Percentiles rank a stretch among this genome's conserved stretches.
Conservation (phyloP, 2,113 vertebrate species). For the Micromys minutus region DNA sequence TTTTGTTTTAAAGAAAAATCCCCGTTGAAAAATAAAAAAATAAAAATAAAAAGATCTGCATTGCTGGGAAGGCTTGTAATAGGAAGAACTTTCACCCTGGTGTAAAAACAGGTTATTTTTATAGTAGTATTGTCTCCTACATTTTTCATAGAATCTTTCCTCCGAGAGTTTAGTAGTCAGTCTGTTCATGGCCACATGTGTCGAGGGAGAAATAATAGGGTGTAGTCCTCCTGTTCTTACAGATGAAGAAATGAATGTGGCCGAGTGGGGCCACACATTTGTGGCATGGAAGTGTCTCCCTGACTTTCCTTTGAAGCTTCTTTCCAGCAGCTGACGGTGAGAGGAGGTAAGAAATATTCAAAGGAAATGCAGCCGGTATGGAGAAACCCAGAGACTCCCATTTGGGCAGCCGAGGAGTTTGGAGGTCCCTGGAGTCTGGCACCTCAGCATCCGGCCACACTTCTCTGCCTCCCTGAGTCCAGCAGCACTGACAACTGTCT, state of each 20-base stretch:
- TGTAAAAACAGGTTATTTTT: not conserved
- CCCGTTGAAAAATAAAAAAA: not conserved
- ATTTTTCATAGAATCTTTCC: not conserved
- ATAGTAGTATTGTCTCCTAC: not conserved
- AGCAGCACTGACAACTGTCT: not conserved
- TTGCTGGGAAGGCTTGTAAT: not conserved
- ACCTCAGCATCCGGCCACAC: not conserved
- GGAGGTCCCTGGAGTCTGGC: not conserved
- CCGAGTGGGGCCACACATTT: not conserved
- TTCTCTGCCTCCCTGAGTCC: constrained; percentile 22
- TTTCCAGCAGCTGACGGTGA: constrained; percentile 5
- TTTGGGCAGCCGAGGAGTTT: constrained; percentile 35
- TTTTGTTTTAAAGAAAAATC: constrained; percentile 7
- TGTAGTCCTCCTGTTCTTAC: not conserved
- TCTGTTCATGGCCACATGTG: not conserved
- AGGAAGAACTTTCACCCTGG: not conserved
- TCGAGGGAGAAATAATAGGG: not conserved
- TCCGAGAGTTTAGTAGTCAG: not conserved
- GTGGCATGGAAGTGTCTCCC: not conserved
- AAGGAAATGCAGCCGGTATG: constrained; percentile 17
- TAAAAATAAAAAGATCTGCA: not conserved
- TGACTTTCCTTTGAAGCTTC: not conserved
- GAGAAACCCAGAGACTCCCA: not conserved
- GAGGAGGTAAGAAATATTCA: constrained; percentile 24
- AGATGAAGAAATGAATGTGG: not conserved